A percentile compares a stretch with the other conserved stretches of the same genome.
Conservation (phyloP, 2,888 invertebrate species). For the Agrotis puta region DNA sequence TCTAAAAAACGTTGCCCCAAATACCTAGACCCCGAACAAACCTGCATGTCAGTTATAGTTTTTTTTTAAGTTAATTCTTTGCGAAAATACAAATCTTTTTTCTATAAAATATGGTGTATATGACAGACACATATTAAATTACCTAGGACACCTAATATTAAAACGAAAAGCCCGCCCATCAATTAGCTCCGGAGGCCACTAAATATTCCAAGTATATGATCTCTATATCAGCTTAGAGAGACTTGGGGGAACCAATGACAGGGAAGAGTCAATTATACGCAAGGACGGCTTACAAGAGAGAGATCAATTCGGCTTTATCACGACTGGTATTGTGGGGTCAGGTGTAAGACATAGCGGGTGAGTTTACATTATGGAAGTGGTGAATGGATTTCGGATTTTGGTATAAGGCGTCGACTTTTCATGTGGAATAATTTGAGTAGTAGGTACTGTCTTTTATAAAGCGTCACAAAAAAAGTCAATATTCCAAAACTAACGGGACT, state of each 20-base stretch:
- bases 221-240: conserved; percentile 73
- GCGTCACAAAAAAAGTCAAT: too few species aligned
- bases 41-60: too few species aligned
- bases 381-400: not conserved
- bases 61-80: too few species aligned
- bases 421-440: not conserved
- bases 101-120: too few species aligned
- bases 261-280: conserved; percentile 90
- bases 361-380: not conserved
- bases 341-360: conserved; percentile 54
- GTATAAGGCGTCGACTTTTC: not conserved
- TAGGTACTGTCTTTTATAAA: too few species aligned
- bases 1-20: too few species aligned
- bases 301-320: conserved; percentile 89
- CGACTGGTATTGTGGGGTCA: conserved; percentile 70
- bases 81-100: too few species aligned
- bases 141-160: not conserved
- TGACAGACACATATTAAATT: not conserved
- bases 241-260: conserved; percentile 82
- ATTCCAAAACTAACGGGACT: too few species aligned
- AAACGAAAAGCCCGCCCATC: conserved; percentile 9
- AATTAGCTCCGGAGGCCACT: conserved; percentile 58
- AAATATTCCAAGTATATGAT: conserved; percentile 79
- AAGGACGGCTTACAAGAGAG: conserved; percentile 87
- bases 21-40: too few species aligned